These are phyloP conservation scores for Phaedon cochleariae DNA, from an alignment of 2,888 invertebrate species.

Conservation along the genomic window DNA sequence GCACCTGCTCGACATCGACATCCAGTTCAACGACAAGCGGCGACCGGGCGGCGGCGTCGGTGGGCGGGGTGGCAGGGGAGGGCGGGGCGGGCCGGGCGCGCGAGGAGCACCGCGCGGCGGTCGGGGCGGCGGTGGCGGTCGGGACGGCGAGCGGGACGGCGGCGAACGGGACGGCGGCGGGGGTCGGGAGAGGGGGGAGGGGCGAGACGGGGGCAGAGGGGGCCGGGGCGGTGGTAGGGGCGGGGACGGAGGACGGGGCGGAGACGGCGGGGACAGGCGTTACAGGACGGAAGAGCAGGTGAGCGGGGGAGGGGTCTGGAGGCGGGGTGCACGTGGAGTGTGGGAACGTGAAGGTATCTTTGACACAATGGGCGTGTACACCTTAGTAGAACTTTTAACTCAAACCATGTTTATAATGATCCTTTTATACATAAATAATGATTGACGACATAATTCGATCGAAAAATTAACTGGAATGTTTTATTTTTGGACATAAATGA, in stretches of 20 bases:
- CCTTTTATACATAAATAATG: no score
- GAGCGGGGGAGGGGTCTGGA: no score
- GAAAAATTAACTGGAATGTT: no score
- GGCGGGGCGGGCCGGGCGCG: conserved; percentile 58
- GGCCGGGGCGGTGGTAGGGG: neutral
- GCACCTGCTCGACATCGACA: conserved; percentile 86
- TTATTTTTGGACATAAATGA: no score
- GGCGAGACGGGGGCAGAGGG: neutral
- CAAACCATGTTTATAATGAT: no score
- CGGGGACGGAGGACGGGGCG: no score
- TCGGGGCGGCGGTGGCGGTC: conserved; percentile 56
- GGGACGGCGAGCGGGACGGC: conserved; percentile 43
- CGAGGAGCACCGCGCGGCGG: conserved; percentile 54
- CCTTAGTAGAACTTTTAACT: no score
- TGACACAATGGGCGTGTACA: no score
- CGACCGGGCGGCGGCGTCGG: conserved; percentile 75
- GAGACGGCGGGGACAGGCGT: neutral
- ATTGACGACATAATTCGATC: no score
- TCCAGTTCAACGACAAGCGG: conserved; percentile 83
- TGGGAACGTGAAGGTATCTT: no score
- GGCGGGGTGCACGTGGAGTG: no score
- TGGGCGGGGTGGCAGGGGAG: conserved; percentile 61
- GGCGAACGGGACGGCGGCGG: conserved; percentile 56
- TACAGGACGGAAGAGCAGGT: neutral
- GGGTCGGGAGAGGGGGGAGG: conserved; percentile 40